These are phyloP conservation scores for Piscicola geometra DNA, from an alignment of 2,888 invertebrate genomes.

Conservation along the genomic window DNA sequence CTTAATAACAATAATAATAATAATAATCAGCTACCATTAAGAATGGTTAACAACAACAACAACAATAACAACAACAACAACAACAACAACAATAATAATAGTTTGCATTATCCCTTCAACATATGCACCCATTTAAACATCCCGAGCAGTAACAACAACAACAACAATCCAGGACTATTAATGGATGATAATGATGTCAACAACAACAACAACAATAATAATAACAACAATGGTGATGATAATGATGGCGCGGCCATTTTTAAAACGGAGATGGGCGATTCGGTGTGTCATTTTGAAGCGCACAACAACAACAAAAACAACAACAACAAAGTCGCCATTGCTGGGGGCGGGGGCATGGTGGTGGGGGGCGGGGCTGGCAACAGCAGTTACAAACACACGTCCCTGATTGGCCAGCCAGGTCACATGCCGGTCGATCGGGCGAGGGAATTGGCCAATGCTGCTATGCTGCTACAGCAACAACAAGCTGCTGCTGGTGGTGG, in stretches of 20 bases:
- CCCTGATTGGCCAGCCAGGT: too few species aligned
- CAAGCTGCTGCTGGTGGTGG: too few species aligned
- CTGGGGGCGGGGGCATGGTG: not conserved
- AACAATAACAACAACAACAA: not conserved
- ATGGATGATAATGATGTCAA: not conserved
- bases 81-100: conserved; percentile 2
- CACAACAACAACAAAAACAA: not conserved
- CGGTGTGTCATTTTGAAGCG: not conserved
- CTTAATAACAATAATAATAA: too few species aligned
- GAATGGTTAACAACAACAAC: not conserved
- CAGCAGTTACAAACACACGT: too few species aligned
- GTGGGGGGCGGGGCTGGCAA: too few species aligned
- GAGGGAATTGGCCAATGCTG: too few species aligned
- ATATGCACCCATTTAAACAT: too few species aligned
- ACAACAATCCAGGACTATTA: not conserved
- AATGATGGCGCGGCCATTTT: not conserved
- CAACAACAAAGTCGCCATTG: not conserved
- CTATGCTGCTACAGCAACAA: too few species aligned
- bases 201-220: conserved; percentile 1
- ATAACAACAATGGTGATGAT: not conserved
- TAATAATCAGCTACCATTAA: too few species aligned
- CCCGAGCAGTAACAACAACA: not conserved
- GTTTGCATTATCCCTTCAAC: not conserved
- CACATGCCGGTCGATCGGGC: too few species aligned
- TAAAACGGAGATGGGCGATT: not conserved